These are phyloP conservation scores for Subacronicta megacephala DNA, from an alignment of 2,888 invertebrate genomes.

Conservation along the genomic window DNA sequence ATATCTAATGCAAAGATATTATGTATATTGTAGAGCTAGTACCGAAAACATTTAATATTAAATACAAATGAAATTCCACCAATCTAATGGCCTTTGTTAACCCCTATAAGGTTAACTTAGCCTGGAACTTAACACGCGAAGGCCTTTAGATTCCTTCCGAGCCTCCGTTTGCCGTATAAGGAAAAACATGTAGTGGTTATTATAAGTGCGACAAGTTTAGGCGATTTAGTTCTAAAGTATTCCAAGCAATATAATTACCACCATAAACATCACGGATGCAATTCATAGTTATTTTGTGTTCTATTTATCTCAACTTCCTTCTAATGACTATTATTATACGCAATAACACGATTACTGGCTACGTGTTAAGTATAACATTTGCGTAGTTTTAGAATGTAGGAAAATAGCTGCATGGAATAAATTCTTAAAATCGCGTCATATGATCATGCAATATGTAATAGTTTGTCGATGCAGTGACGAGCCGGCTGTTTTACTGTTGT, in stretches of 20 bases:
- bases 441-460: constrained; percentile 30
- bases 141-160: constrained; percentile 23
- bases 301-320: constrained; percentile 56
- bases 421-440: constrained; percentile 31
- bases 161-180: constrained; percentile 27
- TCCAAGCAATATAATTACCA: constrained; percentile 60
- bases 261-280: constrained; percentile 58
- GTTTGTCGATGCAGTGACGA: constrained; percentile 10
- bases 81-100: constrained; percentile 9
- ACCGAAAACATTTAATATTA: no score
- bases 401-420: constrained; percentile 26
- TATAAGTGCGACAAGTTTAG: constrained; percentile 27
- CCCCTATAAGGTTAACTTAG: constrained; percentile 7
- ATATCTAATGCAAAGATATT: no score
- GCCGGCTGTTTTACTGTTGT: constrained; percentile 1
- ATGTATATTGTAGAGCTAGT: no score
- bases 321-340: constrained; percentile 56
- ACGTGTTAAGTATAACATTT: constrained; percentile 41
- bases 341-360: constrained; percentile 47
- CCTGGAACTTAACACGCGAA: constrained; percentile 16
- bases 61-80: constrained; percentile 2
- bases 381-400: constrained; percentile 43
- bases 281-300: constrained; percentile 55
- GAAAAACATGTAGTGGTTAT: constrained; percentile 26
- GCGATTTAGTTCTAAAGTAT: constrained; percentile 34